Base-by-base conservation (phyloP, 2,888 invertebrate species). In the Euspilapteryx auroguttella region DNA sequence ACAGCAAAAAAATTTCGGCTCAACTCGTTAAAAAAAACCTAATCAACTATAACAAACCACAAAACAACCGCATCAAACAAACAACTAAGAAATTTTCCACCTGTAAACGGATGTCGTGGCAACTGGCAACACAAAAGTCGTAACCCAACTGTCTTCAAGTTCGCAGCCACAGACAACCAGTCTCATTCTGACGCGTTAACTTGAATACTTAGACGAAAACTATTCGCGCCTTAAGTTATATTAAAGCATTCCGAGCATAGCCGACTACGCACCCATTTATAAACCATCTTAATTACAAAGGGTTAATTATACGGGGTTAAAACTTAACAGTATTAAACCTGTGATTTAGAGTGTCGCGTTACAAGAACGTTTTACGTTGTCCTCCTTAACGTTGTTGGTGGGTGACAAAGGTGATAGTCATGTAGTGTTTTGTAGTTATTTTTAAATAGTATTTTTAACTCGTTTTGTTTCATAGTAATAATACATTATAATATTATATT, bases 241-340 rank as follows among this genome's bases (percentile, higher is more conserved):
- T 65, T 68, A 71, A 65, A 63, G 64, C 61, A 69, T 69, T 68
- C 65, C 55, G 51, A 47, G 56, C 61, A 63, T 68, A 65, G 69
- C 63, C 62, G 59, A 57, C 55, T 51, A 66, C 66, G 57, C 57
- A 61, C 56, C 62, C 65, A 66, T 69, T 68, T 68, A 73, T 68
- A 64, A 71, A 66, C 62, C 64, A 66, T 65, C 65, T 68, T 69
- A 68, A 71, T 71, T 66, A 65, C 69, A 57, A 56, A 59, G 66
- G 55, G 64, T 68, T 69, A 68, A 69, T 71, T 68, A 66, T 49
- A 55, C 44, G 40, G 52, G 53, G 58, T 53, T 29, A 62, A 65
- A 69, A 68, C 68, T 71, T 68, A 57, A 61, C 58, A 61, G 57
- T 54, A 49, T 52, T 58, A 66, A 63, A 56, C 63, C 55, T 53